Evolutionary conservation across 2,888 invertebrate species (phyloP), one percentile per base, ranked within the genome.

Genomic region (Acrobasis repandana): DNA sequence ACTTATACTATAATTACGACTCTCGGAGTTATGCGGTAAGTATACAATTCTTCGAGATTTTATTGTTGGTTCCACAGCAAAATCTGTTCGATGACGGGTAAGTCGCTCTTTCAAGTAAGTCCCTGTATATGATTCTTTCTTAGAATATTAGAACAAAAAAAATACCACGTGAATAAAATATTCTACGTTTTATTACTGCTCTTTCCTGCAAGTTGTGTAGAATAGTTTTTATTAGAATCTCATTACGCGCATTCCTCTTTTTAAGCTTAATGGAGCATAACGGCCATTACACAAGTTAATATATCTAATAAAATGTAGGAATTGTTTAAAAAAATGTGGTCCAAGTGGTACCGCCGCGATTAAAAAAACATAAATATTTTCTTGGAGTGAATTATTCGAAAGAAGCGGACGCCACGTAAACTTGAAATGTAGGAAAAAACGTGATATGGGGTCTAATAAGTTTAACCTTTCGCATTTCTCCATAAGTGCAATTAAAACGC

Each of bases 401-500:
- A 76, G 76, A 77, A 76, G 74, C 78, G 79, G 80, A 75, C 69
- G 70, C 70, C 75, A 77, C 75, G 68, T 71, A 69, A 68, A 66
- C 65, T 70, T 71, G 70, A 72, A 74, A 70, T 67, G 74, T 67
- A 63, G 70, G 73, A 73, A 82, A 80, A 82, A 84, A 80, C 69
- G 63, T 63, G 63, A 70, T 77, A 61, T 62, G 64, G 70, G 59
- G 70, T 74, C 62, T 87, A 87, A 88, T 86, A 72, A 79, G 74
- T 67, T 80, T 88, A 83, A 88, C 89, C 89, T 90, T 90, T 88
- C 61, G 57, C 71, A 79, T 82, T 85, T 84, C 82, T 68, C 75
- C 73, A 81, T 82, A 85, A 85, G 77, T 72, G 79, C 75, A 84
- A 86, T 88, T 87, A 85, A 79, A 80, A 74, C 75, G 76, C 73